These are phyloP conservation scores for Drosophila lacteicornis DNA, from an alignment of 1,140 invertebrate species.

Conservation along the genomic window DNA sequence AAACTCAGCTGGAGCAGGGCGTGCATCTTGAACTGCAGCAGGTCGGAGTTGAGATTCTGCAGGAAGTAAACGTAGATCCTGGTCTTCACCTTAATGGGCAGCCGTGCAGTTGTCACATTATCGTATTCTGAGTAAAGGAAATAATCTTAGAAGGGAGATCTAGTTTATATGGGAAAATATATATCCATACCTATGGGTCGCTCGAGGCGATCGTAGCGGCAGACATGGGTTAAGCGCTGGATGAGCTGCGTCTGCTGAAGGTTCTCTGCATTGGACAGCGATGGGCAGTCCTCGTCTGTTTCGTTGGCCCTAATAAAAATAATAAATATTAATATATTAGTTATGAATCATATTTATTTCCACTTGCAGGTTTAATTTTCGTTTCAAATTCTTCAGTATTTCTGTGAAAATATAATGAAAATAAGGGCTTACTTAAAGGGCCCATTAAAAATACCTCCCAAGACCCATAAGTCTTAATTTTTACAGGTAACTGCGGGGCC, in stretches of 20 bases:
- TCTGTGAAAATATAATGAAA: not conserved
- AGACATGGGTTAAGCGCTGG: conserved; percentile 76
- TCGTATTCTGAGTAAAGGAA: conserved; percentile 50
- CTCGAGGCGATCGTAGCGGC: conserved; percentile 79
- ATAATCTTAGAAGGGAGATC: not conserved
- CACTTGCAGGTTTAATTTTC: no score
- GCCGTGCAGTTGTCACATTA: conserved; percentile 60
- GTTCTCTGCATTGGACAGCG: conserved; percentile 56
- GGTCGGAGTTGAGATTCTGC: conserved; percentile 91
- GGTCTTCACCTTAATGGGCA: conserved; percentile 88
- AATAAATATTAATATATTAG: not conserved
- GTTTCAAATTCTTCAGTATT: not conserved
- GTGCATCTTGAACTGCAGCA: conserved; percentile 93
- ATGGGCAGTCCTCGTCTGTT: conserved; percentile 65
- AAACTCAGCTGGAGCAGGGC: conserved; percentile 92
- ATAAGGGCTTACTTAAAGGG: not conserved
- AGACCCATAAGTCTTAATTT: not conserved
- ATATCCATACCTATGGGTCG: conserved; percentile 63
- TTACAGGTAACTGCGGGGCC: conserved; percentile 1
- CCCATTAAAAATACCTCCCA: not conserved
- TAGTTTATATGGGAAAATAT: rapidly evolving
- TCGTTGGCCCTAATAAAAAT: conserved; percentile 44
- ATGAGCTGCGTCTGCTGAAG: conserved; percentile 79
- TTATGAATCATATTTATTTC: not conserved
- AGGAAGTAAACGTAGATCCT: conserved; percentile 91